These are phyloP conservation scores for Phragmatobia fuliginosa DNA, from an alignment of 2,888 invertebrate species.

Conservation along the genomic window DNA sequence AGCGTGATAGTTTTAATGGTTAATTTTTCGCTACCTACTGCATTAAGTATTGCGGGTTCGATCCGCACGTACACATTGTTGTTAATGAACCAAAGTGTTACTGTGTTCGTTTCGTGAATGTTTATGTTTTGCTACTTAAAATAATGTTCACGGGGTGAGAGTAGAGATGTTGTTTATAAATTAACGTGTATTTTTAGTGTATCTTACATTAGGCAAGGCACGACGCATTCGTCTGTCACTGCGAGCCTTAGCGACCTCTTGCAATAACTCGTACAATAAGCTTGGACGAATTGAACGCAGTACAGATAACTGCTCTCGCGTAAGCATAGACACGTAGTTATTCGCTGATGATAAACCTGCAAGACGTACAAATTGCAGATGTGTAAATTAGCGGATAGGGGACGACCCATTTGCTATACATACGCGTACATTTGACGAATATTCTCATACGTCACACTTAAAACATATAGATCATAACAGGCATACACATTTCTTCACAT, in stretches of 20 bases:
- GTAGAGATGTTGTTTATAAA: not conserved
- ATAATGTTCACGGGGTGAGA: not conserved
- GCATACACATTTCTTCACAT: no score
- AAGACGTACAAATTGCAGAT: not conserved
- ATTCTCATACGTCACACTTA: not conserved
- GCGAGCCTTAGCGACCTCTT: constrained; percentile 76
- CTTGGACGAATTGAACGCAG: constrained; percentile 76
- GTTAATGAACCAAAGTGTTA: not conserved
- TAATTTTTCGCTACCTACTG: no score
- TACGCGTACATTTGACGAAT: not conserved
- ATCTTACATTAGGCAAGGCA: constrained; percentile 68
- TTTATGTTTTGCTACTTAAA: not conserved
- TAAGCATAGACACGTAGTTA: constrained; percentile 79
- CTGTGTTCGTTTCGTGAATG: not conserved
- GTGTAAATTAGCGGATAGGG: not conserved
- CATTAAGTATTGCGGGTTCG: no score
- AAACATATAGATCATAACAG: no score
- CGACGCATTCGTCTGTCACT: constrained; percentile 75
- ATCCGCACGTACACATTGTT: not conserved
- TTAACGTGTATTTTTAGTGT: not conserved
- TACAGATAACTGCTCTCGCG: constrained; percentile 75
- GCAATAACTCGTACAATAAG: constrained; percentile 76
- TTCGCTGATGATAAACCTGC: constrained; percentile 77
- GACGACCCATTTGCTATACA: not conserved
- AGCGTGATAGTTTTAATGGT: not conserved